Evolutionary conservation across 2,797 vertebrate genomes (phyloP), one percentile per base, ranked within the genome.

Genomic region (Notolabrus celidotus): DNA sequence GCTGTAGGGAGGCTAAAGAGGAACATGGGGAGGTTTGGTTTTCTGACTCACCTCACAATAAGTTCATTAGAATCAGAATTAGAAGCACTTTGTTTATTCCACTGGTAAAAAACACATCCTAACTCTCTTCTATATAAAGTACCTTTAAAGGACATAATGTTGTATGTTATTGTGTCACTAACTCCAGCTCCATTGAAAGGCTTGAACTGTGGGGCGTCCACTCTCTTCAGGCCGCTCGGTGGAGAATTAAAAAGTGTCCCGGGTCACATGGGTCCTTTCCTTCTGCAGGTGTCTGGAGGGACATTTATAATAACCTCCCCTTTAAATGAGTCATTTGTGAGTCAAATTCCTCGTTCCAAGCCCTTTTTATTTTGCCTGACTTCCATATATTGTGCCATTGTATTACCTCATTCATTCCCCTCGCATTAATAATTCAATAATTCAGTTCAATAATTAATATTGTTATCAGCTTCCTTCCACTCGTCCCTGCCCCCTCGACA

Each of bases 391-490:
- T 49, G 76, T 45, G 14, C 71, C 46, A 50, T 79, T 79, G 58
- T 74, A 80, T 76, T 53, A 16, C 72, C 64, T 59, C 58, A 71
- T 83, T 84, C 59, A 71, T 77, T 86, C 51, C 46, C 23, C 33
- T 36, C 52, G 0, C 77, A 80, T 83, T 82, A 85, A 87, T 83
- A 80, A 86, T 89, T 87, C 77, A 87, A 82, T 77, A 69, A 88
- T 86, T 88, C 67, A 31, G 58, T 89, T 85, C 61, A 86, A 88
- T 89, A 88, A 89, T 88, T 88, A 86, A 86, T 88, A 85, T 77
- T 77, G 82, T 89, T 86, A 87, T 89, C 88, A 78, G 74, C 77
- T 42, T 23, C 38, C 12, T 73, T 72, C 81, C 81, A 81, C 81
- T 81, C 79, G 79, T 74, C 76, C 62, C 34, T 43, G 67, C 55